Conservation (phyloP, 2,797 vertebrate species). For the Scomberomorus guttatus region DNA sequence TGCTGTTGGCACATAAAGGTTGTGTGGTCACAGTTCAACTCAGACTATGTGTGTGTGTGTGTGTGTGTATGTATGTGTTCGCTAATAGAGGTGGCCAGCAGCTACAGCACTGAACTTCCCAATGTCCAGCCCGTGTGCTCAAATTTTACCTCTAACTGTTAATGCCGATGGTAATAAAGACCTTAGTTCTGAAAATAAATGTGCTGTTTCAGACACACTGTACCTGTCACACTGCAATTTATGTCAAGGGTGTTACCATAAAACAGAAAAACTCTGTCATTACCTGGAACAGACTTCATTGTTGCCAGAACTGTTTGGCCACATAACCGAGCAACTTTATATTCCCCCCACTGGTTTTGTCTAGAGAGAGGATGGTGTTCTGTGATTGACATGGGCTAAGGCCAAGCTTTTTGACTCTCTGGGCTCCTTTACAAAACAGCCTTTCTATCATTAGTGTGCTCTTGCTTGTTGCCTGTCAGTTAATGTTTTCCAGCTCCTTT, state of each 20-base stretch:
- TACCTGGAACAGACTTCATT: conserved; percentile 73
- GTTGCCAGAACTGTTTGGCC: conserved; percentile 74
- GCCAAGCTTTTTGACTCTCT: conserved; percentile 49
- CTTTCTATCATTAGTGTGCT: conserved; percentile 47
- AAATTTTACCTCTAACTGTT: conserved; percentile 29
- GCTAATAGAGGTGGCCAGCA: conserved; percentile 3
- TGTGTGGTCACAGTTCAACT: neutral
- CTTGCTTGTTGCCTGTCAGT: conserved; percentile 51
- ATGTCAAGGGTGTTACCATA: conserved; percentile 65
- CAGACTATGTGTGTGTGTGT: neutral
- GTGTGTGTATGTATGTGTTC: conserved; percentile 14
- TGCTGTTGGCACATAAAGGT: conserved; percentile 13
- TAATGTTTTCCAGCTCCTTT: conserved; percentile 62
- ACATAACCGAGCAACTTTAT: conserved; percentile 72
- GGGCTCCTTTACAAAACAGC: conserved; percentile 42
- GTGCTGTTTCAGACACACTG: conserved; percentile 46
- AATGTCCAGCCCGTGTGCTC: conserved; percentile 23
- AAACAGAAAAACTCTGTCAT: conserved; percentile 76
- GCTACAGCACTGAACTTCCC: neutral
- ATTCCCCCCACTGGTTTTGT: conserved; percentile 48
- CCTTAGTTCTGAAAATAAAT: conserved; percentile 42
- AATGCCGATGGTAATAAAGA: conserved; percentile 47
- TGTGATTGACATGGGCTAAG: conserved; percentile 59
- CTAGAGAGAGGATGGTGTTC: conserved; percentile 42
- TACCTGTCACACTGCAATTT: conserved; percentile 72